Conservation (phyloP, 2,888 invertebrate species). For the Acanthococcus lagerstroemiae region DNA sequence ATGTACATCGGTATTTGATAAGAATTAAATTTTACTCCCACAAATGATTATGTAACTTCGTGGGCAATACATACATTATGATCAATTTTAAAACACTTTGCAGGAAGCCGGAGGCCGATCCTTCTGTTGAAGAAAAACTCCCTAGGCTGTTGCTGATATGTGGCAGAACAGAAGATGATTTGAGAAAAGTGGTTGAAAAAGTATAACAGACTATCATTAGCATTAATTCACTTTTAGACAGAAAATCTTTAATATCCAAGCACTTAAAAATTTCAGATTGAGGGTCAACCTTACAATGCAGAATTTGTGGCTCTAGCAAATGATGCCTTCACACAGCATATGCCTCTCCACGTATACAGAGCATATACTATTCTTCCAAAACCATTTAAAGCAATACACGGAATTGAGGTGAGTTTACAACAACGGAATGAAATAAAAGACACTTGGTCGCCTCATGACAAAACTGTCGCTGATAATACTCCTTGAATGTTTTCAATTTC, state of each 20-base stretch:
- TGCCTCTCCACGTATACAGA: slow-evolving; percentile 30
- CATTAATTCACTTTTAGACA: background rate
- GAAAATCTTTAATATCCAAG: background rate
- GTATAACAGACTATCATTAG: background rate
- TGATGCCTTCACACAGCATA: slow-evolving; percentile 28
- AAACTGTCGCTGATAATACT: too few relatives aligned
- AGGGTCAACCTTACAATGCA: slow-evolving; percentile 30
- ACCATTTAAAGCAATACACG: background rate
- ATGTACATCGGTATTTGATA: background rate
- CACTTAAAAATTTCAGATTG: slow-evolving; percentile 18
- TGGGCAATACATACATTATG: background rate
- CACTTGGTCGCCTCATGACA: too few relatives aligned
- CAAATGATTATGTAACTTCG: too few relatives aligned
- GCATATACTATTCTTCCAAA: slow-evolving; percentile 21
- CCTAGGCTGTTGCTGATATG: slow-evolving; percentile 36
- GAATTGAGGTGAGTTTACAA: background rate
- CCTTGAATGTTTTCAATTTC: too few relatives aligned
- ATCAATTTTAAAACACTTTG: background rate
- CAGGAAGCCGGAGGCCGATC: background rate
- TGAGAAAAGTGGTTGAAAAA: slow-evolving; percentile 14
- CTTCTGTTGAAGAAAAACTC: slow-evolving; percentile 19
- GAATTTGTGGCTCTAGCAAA: slow-evolving; percentile 34
- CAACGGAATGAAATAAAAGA: too few relatives aligned
- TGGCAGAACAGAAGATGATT: slow-evolving; percentile 33
- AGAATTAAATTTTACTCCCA: too few relatives aligned